phyloP scores from a whole-genome alignment of 2,113 vertebrate species.

The Lagopus muta region DNA sequence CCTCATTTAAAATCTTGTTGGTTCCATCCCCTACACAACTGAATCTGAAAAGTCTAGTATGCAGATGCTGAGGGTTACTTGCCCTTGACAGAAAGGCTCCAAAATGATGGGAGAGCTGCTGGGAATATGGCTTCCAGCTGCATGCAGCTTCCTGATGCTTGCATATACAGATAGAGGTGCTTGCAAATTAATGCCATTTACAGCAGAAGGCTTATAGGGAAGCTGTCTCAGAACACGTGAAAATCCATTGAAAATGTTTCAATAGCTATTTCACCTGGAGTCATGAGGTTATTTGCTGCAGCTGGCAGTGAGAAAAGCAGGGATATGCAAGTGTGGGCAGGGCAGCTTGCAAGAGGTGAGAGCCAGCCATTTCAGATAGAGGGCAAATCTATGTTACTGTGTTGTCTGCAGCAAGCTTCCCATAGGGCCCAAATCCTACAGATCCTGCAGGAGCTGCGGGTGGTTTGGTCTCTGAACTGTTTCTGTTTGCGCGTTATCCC shows the following conservation, averaged over 20 bases:
- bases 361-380: background rate
- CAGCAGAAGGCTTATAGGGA: background rate
- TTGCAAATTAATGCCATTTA: background rate
- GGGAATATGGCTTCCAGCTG: background rate
- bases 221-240: background rate
- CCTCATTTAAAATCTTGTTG: background rate
- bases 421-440: background rate
- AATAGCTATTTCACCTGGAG: background rate
- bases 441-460: fast-evolving
- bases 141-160: background rate
- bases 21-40: background rate
- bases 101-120: fast-evolving
- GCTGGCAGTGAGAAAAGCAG: background rate
- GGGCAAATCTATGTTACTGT: background rate
- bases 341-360: background rate
- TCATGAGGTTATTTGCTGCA: background rate
- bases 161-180: background rate
- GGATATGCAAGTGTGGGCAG: background rate
- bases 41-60: background rate
- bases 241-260: background rate
- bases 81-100: background rate
- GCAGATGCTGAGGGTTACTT: background rate
- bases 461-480: background rate
- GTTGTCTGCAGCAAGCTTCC: background rate
- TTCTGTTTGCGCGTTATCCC: background rate